A percentile compares a stretch with the other conserved stretches of the same genome.
These are phyloP conservation scores for Oryzias melastigma DNA, from an alignment of 2,113 vertebrate species.

Conservation along the genomic window DNA sequence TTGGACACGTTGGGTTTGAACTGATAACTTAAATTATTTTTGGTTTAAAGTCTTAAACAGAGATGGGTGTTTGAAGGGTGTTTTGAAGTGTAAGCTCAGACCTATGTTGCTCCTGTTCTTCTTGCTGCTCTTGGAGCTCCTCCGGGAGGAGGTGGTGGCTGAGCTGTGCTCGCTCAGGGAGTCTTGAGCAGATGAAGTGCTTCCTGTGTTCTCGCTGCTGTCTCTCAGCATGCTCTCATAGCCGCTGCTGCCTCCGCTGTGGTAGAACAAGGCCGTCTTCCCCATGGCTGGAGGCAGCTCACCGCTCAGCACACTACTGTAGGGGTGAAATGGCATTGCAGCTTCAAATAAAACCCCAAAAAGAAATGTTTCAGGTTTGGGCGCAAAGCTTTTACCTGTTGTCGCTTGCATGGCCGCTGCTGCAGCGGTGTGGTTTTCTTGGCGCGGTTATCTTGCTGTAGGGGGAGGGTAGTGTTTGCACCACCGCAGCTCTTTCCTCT, in stretches of 20 bases:
- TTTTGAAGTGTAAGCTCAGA: constrained; percentile 36
- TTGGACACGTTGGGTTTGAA: too few species aligned
- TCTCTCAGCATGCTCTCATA: constrained; percentile 98
- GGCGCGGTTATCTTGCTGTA: constrained; percentile 98
- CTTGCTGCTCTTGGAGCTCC: constrained; percentile 89
- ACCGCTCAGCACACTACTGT: constrained; percentile 96
- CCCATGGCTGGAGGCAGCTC: constrained; percentile 98
- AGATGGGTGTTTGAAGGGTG: too few species aligned
- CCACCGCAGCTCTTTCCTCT: constrained; percentile 79
- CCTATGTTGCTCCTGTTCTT: constrained; percentile 91
- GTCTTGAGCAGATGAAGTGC: constrained; percentile 92
- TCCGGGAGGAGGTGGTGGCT: constrained; percentile 85
- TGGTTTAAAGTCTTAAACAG: too few species aligned
- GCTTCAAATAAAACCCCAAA: neutral
- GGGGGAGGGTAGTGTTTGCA: constrained; percentile 89
- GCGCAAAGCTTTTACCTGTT: constrained; percentile 66
- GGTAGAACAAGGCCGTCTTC: constrained; percentile 95
- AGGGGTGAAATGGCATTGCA: neutral
- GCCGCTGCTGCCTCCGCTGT: constrained; percentile 95
- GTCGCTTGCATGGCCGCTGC: constrained; percentile 95
- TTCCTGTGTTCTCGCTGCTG: constrained; percentile 97
- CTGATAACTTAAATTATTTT: too few species aligned
- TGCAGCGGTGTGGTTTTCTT: constrained; percentile 91
- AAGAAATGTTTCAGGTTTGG: neutral
- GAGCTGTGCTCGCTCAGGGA: constrained; percentile 96